Base-by-base conservation (phyloP, 2,797 vertebrate genomes). In the Diglossa cyanea region DNA sequence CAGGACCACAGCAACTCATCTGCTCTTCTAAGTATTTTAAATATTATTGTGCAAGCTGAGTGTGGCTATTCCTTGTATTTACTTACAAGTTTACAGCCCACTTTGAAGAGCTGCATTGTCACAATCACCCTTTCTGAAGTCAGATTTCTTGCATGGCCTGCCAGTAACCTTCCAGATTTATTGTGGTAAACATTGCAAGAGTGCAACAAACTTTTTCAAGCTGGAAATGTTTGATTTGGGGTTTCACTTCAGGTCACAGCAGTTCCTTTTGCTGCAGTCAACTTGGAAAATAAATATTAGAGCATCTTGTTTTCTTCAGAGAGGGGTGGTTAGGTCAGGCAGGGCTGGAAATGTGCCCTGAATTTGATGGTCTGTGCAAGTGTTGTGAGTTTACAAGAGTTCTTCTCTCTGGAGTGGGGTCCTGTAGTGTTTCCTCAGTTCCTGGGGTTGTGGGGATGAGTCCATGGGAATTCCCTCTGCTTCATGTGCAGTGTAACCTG, bases 221-320 rank as follows among this genome's bases (percentile, higher is more conserved):
- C 82, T 82, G 55, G 80, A 82, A 81, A 58, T 4, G 3, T 86
- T 95, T 67, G 63, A 13, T 78, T 60, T 88, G 18, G 26, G 11
- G 50, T 84, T 30, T 86, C 65, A 39, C 76, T 90, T 67, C 0
- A 2, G 63, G 55, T 94, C 42, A 25, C 35, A 54, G 68, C 75
- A 65, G 31, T 74, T 91, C 65, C 53, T 86, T 93, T 67, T 54
- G 50, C 74, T 47, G 81, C 40, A 39, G 30, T 71, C 44, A 33
- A 2, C 39, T 82, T 67, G 30, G 30, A 63, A 92, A 94, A 90
- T 55, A 86, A 82, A 44, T 85, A 67, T 20, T 30, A 15, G 3
- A 81, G 57, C 67, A 72, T 91, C 80, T 81, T 85, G 42, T 53
- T 94, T 86, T 57, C 92, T 63, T 93, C 44, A 17, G 16, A 42